Conservation (phyloP, 2,888 invertebrate species). For the Labia minor region DNA sequence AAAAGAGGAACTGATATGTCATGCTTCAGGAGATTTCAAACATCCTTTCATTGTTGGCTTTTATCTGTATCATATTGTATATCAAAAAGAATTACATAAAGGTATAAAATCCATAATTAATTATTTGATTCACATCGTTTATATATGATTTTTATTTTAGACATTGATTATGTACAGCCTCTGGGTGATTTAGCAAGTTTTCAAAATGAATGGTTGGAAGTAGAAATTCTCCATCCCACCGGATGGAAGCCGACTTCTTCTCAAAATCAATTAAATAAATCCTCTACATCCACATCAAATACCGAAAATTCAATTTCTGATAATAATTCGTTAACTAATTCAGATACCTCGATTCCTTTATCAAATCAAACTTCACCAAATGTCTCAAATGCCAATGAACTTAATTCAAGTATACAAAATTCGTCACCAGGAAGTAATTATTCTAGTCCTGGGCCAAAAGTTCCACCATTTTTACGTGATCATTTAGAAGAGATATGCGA, state of each 20-base stretch:
- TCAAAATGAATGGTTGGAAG: constrained; percentile 86
- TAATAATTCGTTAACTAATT: constrained; percentile 23
- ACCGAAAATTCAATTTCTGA: constrained; percentile 20
- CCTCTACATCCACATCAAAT: constrained; percentile 31
- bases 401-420: background rate
- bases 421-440: constrained; percentile 13
- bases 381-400: constrained; percentile 5
- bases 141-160: constrained; percentile 20
- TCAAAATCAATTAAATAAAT: constrained; percentile 26
- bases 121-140: constrained; percentile 14
- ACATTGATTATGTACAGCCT: constrained; percentile 35
- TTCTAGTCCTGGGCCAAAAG: constrained; percentile 30
- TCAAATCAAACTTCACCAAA: background rate
- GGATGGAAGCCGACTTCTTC: constrained; percentile 34
- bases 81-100: constrained; percentile 48
- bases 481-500: constrained; percentile 32
- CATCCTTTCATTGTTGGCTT: constrained; percentile 81
- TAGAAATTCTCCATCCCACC: constrained; percentile 57
- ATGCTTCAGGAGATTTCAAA: constrained; percentile 76
- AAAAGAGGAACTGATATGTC: constrained; percentile 72
- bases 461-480: constrained; percentile 34
- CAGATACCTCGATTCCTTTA: background rate
- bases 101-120: constrained; percentile 21
- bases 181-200: constrained; percentile 68
- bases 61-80: constrained; percentile 77